Evolutionary conservation across 30 jellyfish, hydroid and myxozoan species (phyloP), one percentile per base, ranked within the genome.

Genomic region (Pelagia noctiluca): DNA sequence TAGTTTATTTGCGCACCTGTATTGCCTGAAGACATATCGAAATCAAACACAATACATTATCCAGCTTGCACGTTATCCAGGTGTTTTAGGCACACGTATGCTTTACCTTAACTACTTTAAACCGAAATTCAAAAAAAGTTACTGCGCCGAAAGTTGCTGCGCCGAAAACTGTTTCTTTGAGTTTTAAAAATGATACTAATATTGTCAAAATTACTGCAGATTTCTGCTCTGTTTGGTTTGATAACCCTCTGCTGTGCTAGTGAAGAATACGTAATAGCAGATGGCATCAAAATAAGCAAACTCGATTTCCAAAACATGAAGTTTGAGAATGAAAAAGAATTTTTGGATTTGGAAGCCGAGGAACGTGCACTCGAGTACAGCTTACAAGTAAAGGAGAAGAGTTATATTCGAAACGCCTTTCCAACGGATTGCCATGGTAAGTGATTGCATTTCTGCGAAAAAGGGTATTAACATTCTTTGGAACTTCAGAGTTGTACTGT

Each of bases 361-460:
- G 91, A 89, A 29, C 66, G 87, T 36, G 85, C 53, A 18, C 19
- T 82, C 62, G 97, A 89, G 67, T 63, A 66, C 54, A 74, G 50
- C 22, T 76, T 89, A 13, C 86, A 89, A 34, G 35, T 62, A 23
- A 73, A 69, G 32, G 97, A 89, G 57, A 73, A 79, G n/a, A 68
- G 46, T 11, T n/a, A 37, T 0, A 64, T 48, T 4, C 53, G 60
- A 21, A 60, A 61, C 1, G 0, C 35, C 23, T 78, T 78, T 23
- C 89, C 89, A 16, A 78, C 33, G 23, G 18, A 28, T 12, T 78
- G 89, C 35, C 89, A 78, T 42, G 89, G 89, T 78, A 60, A 42
- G 89, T 0, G 23, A 18, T 7, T 2, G 16, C 64, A 21, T 12
- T 67, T 16, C n/a, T 8, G 37, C 22, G 24, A 21, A 42, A 8